Conservation (phyloP, 64 coral and sea anemone genomes). For the Pachyseris speciosa region DNA sequence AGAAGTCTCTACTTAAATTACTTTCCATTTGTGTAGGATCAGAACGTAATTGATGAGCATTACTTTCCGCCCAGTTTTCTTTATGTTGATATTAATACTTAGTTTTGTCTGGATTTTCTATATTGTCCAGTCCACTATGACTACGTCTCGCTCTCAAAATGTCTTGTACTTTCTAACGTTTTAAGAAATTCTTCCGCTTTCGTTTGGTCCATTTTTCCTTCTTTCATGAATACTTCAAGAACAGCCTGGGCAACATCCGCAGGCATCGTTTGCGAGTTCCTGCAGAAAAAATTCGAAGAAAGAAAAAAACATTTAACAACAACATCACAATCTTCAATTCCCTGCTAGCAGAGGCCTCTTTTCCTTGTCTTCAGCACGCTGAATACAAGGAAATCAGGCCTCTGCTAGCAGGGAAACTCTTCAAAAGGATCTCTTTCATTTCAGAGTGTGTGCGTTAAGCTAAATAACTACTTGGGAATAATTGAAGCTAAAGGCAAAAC, state of each 20-base stretch:
- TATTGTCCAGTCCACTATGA: constrained; percentile 1
- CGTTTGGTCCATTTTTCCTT: constrained; percentile 66
- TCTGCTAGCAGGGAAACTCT: no score
- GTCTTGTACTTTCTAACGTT: constrained; percentile 77
- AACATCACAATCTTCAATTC: no score
- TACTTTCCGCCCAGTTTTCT: neutral
- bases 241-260: constrained; percentile 74
- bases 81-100: neutral
- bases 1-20: no score
- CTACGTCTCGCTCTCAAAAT: constrained; percentile 97
- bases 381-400: no score
- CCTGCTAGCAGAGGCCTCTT: no score
- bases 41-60: neutral
- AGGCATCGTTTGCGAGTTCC: constrained; percentile 96
- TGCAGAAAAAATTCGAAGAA: neutral
- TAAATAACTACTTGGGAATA: no score
- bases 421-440: no score
- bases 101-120: neutral
- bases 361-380: no score
- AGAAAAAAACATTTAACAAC: neutral
- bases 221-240: constrained; percentile 79
- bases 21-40: no score
- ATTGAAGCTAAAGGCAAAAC: no score
- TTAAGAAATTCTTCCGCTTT: constrained; percentile 79
- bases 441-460: no score